Evolutionary conservation across 2,113 vertebrate genomes (phyloP).

Genomic region (Dunckerocampus dactyliophorus): DNA sequence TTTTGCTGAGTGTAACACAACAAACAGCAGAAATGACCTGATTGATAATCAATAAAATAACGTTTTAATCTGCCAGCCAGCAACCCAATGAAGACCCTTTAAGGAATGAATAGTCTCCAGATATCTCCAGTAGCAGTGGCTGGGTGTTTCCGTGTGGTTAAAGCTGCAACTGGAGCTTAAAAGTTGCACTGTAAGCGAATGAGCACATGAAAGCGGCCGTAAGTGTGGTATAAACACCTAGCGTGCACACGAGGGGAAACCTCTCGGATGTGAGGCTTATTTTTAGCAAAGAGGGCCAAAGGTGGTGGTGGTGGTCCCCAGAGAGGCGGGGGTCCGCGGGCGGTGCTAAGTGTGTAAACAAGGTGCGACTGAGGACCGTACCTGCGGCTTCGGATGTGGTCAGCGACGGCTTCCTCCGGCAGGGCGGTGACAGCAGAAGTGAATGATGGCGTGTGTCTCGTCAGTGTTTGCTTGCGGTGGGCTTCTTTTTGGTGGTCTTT

Average conservation of each 20-base stretch:
- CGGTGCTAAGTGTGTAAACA: conserved; percentile 59
- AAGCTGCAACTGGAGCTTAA: background rate
- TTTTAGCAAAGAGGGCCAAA: conserved; percentile 46
- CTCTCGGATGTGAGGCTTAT: conserved; percentile 38
- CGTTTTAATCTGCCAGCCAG: too few species aligned
- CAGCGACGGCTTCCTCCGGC: conserved; percentile 22
- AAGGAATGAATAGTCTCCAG: too few species aligned
- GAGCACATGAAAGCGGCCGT: conserved; percentile 8
- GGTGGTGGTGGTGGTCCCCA: conserved; percentile 39
- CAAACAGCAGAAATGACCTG: too few species aligned
- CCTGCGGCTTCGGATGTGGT: conserved; percentile 61
- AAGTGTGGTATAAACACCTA: conserved; percentile 41
- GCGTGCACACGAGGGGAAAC: conserved; percentile 30
- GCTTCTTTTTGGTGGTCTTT: background rate
- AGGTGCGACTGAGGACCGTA: conserved; percentile 51
- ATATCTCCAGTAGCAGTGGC: too few species aligned
- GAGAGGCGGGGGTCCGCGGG: too few species aligned
- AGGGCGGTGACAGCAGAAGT: conserved; percentile 35
- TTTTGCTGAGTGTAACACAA: too few species aligned
- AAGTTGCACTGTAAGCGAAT: conserved; percentile 6
- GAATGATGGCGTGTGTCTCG: conserved; percentile 45
- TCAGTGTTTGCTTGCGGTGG: background rate
- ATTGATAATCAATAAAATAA: too few species aligned
- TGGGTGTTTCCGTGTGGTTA: too few species aligned
- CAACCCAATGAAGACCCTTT: too few species aligned